phyloP scores from a whole-genome alignment of 1,140 invertebrate species.

The Eueides isabella region DNA sequence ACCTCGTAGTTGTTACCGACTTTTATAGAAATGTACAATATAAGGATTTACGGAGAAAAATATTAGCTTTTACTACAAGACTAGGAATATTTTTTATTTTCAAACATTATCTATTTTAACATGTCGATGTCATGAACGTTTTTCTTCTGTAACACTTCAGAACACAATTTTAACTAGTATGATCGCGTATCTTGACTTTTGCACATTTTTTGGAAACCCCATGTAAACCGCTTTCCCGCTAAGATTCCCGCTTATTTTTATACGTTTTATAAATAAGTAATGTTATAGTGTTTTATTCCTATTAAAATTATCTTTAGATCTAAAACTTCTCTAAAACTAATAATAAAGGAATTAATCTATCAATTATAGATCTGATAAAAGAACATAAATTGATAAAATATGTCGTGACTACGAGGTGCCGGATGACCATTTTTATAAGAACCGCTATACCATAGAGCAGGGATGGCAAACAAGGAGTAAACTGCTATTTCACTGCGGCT shows the following conservation, averaged over 20 bases:
- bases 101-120: not conserved
- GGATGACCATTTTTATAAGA: slow-evolving; percentile 21
- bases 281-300: no score
- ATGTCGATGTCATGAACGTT: no score
- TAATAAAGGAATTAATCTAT: no score
- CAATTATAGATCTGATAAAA: slow-evolving; percentile 18
- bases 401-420: slow-evolving; percentile 14
- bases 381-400: slow-evolving; percentile 6
- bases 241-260: no score
- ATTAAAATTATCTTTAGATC: no score
- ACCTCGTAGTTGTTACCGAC: slow-evolving; percentile 25
- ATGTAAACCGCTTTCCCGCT: no score
- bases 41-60: slow-evolving; percentile 6
- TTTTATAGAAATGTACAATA: slow-evolving; percentile 19
- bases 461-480: slow-evolving; percentile 10
- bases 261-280: no score
- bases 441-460: slow-evolving; percentile 3
- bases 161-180: no score
- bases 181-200: no score
- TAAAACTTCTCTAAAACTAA: no score
- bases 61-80: not conserved
- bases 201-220: no score
- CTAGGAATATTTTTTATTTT: not conserved
- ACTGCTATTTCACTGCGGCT: slow-evolving; percentile 26
- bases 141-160: no score